These are phyloP conservation scores for Triplophysa dalaica DNA, from an alignment of 2,113 vertebrate species.

Conservation along the genomic window DNA sequence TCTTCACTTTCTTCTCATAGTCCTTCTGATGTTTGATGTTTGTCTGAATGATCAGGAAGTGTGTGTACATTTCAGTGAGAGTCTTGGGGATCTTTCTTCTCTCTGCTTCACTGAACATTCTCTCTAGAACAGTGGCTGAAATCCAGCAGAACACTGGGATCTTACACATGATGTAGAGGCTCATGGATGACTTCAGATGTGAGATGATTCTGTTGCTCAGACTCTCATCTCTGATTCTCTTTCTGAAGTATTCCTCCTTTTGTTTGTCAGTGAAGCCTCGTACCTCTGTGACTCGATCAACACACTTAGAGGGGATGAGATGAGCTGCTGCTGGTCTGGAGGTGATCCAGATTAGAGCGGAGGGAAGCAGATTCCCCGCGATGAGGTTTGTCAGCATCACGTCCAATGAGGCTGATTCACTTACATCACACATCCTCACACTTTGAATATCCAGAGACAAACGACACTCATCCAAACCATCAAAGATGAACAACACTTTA, in stretches of 20 bases:
- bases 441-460: not conserved
- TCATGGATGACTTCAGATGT: slow-evolving; percentile 16
- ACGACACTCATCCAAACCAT: not conserved
- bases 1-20: not conserved
- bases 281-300: not conserved
- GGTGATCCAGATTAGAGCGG: too few species aligned
- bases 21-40: not conserved
- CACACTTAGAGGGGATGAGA: too few species aligned
- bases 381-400: slow-evolving; percentile 10
- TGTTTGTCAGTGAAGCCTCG: not conserved
- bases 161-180: slow-evolving; percentile 11
- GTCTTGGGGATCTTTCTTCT: not conserved
- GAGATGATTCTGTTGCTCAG: slow-evolving; percentile 5
- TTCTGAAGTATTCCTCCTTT: not conserved
- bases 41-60: slow-evolving; percentile 6
- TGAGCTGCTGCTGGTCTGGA: too few species aligned
- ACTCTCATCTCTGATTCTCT: not conserved
- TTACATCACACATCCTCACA: not conserved
- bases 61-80: not conserved
- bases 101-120: not conserved
- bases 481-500: slow-evolving; percentile 10
- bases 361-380: not conserved
- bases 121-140: not conserved
- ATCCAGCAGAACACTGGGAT: not conserved
- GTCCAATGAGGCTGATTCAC: not conserved